Base-by-base conservation (phyloP, 2,797 vertebrate genomes). In the Bovichtus diacanthus region DNA sequence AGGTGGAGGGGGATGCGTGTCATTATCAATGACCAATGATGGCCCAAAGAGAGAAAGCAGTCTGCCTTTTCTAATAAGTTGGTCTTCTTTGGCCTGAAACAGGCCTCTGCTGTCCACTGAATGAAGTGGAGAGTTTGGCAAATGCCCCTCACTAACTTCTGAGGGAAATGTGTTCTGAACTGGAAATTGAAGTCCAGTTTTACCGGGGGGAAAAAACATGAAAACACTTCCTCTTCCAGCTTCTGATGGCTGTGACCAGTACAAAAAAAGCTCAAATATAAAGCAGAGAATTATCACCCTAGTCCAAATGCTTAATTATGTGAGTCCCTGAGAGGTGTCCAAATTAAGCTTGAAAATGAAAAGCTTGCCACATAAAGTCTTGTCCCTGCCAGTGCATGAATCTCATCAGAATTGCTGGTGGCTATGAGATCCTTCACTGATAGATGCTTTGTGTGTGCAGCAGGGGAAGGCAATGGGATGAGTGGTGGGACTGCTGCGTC, bases 401-500 rank as follows among this genome's bases (percentile, higher is more conserved):
- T 74, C 38, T 76, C 60, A 64, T 82, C 23, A 81, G 39, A 82
- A 34, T 12, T 51, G 23, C 50, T 62, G 21, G 51, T 54, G 23
- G 39, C 49, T 47, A 34, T 58, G 13, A 44, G 18, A 65, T 16
- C 2, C 5, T 55, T 9, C 13, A 54, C 41, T 44, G 16, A 23
- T 53, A 27, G 64, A 9, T 65, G 21, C 25, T 51, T 27, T 72
- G 71, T 10, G 41, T 70, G 31, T 60, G 46, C 66, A 86, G 80
- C 59, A 38, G 51, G 21, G 66, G 49, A 68, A 59, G 38, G 27
- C 63, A 56, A 19, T 23, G 53, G 70, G 85, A 86, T 86, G 68
- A 71, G 78, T 23, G 29, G 70, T 70, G 88, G 84, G 88, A 83
- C 61, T 88, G 87, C 88, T 94, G 89, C 84, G 85, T 90, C 61